Evolutionary conservation across 2,888 invertebrate species (phyloP).

Genomic region (Lasioglossum leucozonium): DNA sequence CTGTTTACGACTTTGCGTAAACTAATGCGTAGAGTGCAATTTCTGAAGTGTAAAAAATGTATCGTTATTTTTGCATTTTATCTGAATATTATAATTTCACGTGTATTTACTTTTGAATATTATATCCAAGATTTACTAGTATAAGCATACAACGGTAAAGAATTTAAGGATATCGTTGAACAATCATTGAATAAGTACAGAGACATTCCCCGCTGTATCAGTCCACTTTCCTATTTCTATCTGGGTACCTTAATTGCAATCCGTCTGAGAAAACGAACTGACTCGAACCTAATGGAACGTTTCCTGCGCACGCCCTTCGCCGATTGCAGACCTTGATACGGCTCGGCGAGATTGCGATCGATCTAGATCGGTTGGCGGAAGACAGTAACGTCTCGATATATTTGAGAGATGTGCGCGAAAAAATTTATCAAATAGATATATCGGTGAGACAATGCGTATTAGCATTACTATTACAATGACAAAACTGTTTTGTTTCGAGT

Average conservation of each 20-base stretch:
- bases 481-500: neutral
- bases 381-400: conserved; percentile 4
- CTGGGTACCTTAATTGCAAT: conserved; percentile 42
- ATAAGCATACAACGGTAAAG: neutral
- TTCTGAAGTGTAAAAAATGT: no score
- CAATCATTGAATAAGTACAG: neutral
- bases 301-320: conserved; percentile 31
- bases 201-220: neutral
- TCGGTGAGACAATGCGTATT: no score
- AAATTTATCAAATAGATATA: neutral
- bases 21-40: no score
- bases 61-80: neutral
- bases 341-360: neutral
- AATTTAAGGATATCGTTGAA: neutral
- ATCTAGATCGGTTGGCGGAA: conserved; percentile 5
- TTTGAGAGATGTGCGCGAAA: neutral
- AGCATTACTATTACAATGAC: no score
- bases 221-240: conserved; percentile 20
- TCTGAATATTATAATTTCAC: neutral
- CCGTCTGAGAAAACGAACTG: conserved; percentile 41
- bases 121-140: neutral
- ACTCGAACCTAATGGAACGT: conserved; percentile 23
- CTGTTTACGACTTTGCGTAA: neutral
- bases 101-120: neutral
- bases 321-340: conserved; percentile 23